A percentile compares a stretch with the other conserved stretches of the same genome.
Evolutionary conservation across 2,797 vertebrate genomes (phyloP).

Genomic region (Esox lucius): DNA sequence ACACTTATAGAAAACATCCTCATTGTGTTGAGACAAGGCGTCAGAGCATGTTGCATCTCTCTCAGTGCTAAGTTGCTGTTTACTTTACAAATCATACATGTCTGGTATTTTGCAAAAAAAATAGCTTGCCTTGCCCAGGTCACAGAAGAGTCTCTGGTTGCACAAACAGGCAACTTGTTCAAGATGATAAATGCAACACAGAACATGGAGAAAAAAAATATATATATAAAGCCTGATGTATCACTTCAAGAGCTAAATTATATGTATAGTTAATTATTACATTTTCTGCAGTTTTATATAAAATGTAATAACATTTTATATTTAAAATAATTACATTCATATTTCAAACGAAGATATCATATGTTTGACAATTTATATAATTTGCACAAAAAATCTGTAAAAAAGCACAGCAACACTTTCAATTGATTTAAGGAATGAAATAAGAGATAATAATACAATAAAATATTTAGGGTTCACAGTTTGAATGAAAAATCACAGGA

Average conservation of each 20-base stretch:
- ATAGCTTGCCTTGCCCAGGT: constrained; percentile 48
- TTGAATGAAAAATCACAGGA: too few relatives aligned
- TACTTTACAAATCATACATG: constrained; percentile 72
- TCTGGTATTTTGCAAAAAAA: constrained; percentile 68
- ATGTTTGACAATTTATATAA: neutral
- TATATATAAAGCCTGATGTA: constrained; percentile 59
- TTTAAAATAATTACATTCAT: neutral
- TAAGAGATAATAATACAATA: too few relatives aligned
- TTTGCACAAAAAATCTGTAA: too few relatives aligned
- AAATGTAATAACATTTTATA: neutral
- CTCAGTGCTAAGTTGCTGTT: constrained; percentile 61
- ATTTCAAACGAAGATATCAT: neutral
- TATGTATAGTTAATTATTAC: constrained; percentile 4
- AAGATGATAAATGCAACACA: constrained; percentile 61
- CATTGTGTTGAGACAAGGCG: constrained; percentile 68
- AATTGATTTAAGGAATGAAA: too few relatives aligned
- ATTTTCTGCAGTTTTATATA: constrained; percentile 40
- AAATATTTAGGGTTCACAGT: too few relatives aligned
- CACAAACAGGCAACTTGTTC: constrained; percentile 47
- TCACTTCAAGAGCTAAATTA: constrained; percentile 47
- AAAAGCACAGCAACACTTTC: too few relatives aligned
- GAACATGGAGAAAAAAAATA: constrained; percentile 42
- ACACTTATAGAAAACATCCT: constrained; percentile 39
- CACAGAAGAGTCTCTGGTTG: constrained; percentile 48
- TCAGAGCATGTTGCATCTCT: constrained; percentile 50